phyloP scores from a whole-genome alignment of 2,113 vertebrate genomes.

The Cyanocitta stelleri region DNA sequence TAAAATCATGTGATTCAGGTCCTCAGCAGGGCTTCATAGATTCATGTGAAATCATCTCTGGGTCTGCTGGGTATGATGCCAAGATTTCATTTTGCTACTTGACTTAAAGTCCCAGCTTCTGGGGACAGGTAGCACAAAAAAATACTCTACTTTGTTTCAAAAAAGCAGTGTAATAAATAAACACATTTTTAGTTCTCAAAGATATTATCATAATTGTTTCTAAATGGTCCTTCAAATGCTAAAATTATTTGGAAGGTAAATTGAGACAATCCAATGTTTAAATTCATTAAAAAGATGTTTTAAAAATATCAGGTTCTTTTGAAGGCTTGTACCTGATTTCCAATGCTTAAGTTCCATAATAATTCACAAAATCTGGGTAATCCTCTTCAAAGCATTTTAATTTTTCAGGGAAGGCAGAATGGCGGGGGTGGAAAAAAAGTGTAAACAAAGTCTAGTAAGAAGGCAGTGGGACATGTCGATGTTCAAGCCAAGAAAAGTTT shows the following conservation, averaged over 20 bases:
- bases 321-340: neutral
- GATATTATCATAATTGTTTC: neutral
- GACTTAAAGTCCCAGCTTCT: neutral
- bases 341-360: neutral
- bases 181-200: neutral
- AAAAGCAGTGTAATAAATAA: neutral
- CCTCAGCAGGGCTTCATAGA: neutral
- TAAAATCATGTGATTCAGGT: rapidly evolving
- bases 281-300: neutral
- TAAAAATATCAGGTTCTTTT: neutral
- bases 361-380: neutral
- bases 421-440: neutral
- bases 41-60: neutral
- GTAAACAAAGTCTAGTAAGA: neutral
- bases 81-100: neutral
- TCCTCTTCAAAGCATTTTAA: neutral
- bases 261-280: neutral
- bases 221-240: neutral
- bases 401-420: neutral
- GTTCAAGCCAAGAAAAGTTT: neutral
- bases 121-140: neutral
- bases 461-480: neutral
- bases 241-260: neutral
- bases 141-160: neutral
- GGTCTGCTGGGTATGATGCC: neutral